These are phyloP conservation scores for Anarsia innoxiella DNA, from an alignment of 2,888 invertebrate genomes.

Conservation along the genomic window DNA sequence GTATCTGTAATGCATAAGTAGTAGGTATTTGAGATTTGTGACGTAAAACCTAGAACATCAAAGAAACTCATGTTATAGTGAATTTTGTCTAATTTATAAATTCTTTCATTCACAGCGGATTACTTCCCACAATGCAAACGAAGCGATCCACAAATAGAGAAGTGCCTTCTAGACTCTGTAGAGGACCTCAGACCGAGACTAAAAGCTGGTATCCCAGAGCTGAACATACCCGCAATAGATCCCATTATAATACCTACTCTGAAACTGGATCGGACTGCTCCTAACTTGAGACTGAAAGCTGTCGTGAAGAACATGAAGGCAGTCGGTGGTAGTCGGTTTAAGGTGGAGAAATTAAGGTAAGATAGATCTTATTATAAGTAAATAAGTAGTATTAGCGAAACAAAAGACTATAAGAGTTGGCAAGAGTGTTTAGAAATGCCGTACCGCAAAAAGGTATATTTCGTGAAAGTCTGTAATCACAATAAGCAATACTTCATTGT, in stretches of 20 bases:
- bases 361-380: too few species aligned
- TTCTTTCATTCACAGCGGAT: slow-evolving; percentile 62
- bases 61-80: too few species aligned
- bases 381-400: too few species aligned
- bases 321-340: slow-evolving; percentile 77
- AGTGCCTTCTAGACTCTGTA: slow-evolving; percentile 76
- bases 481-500: too few species aligned
- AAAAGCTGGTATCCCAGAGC: slow-evolving; percentile 77
- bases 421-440: too few species aligned
- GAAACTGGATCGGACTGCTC: slow-evolving; percentile 79
- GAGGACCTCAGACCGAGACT: slow-evolving; percentile 75
- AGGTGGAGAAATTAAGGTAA: slow-evolving; percentile 79
- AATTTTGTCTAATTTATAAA: background rate
- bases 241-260: slow-evolving; percentile 81
- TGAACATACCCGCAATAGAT: slow-evolving; percentile 80
- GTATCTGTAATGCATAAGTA: too few species aligned
- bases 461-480: too few species aligned
- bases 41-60: too few species aligned
- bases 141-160: slow-evolving; percentile 76
- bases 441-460: too few species aligned
- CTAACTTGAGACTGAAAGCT: slow-evolving; percentile 81
- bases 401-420: too few species aligned
- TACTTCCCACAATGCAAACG: slow-evolving; percentile 78
- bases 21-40: too few species aligned
- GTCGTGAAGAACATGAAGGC: slow-evolving; percentile 78